Evolutionary conservation across 2,797 vertebrate species (phyloP), one percentile per base, ranked within the genome.

Genomic region (Euphonia xanthogaster): DNA sequence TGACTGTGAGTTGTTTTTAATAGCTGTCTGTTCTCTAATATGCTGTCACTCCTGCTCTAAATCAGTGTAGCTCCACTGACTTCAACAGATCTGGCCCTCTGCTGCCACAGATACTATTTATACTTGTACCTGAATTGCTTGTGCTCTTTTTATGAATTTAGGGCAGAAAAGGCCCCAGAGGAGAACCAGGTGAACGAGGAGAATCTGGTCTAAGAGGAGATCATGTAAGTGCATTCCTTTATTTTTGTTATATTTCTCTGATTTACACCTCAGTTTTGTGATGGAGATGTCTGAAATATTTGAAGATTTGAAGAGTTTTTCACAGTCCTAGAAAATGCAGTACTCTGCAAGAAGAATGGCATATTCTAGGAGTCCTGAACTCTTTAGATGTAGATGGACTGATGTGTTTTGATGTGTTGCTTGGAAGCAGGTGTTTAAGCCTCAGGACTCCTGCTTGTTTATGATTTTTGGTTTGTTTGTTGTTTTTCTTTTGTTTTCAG

Each of bases 201-300:
- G 90, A 98, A 74, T 95, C 78, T 97, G 99, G 98, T 76, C 91
- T 99, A 63, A 98, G 98, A 97, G 99, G 99, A 95, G 98, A 99
- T 96, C 97, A 97, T 87, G 99, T 99, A 91, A 98, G 98, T 96
- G 27, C 79, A 65, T 47, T 76, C 27, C 28, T 84, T 80, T 54
- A 16, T 83, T 33, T 83, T 51, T 53, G 8, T 35, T 72, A 12
- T 14, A 6, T 58, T 80, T 35, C 50, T 25, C 30, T 42, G 50
- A 27, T 60, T 78, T 62, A 24, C 12, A 4, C 11, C 39, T 70
- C 2, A 1, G 30, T 80, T 93, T 72, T 58, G 47, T 53, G 47
- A 45, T 53, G 31, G 18, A 44, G 7, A 17, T 53, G 9, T 31
- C 16, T 54, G 55, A 91, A 72, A 62, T 53, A 65, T 9, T 35